These are phyloP conservation scores for Hydrozoanthus tunicans DNA, from an alignment of 64 coral and sea anemone genomes.

Conservation along the genomic window DNA sequence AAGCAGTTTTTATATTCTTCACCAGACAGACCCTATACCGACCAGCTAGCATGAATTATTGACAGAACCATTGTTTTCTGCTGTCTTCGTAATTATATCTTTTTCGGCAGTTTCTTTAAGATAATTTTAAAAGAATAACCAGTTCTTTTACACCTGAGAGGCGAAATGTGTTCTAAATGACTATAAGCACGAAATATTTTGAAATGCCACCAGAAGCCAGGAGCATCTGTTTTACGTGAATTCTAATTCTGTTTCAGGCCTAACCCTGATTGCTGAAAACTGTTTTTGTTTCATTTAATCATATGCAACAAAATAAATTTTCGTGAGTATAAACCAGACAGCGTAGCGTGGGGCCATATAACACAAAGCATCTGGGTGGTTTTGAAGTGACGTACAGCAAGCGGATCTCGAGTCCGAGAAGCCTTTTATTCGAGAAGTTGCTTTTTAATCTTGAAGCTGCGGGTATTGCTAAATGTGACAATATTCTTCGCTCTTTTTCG, in stretches of 20 bases:
- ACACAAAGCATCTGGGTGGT: conserved; percentile 40
- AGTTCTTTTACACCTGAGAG: neutral
- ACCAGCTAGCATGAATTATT: conserved; percentile 28
- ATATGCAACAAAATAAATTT: conserved; percentile 49
- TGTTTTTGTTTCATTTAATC: conserved; percentile 39
- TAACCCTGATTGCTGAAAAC: neutral
- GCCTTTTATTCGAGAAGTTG: conserved; percentile 14
- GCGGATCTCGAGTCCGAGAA: neutral
- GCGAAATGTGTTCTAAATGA: conserved; percentile 5
- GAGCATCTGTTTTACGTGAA: neutral
- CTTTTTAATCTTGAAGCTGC: conserved; percentile 20
- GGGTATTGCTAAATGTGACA: neutral
- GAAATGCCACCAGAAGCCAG: neutral
- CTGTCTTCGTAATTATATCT: conserved; percentile 52
- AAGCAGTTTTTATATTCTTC: neutral
- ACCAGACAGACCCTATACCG: conserved; percentile 23
- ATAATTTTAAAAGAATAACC: neutral
- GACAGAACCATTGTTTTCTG: conserved; percentile 47
- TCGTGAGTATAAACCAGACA: conserved; percentile 17
- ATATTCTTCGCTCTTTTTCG: neutral
- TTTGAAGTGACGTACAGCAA: conserved; percentile 25
- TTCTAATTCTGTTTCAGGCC: neutral
- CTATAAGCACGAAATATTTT: neutral
- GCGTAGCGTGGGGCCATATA: conserved; percentile 37
- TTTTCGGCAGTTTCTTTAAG: conserved; percentile 25